A percentile compares a stretch with the other conserved stretches of the same genome.
phyloP scores from a whole-genome alignment of 2,888 invertebrate species.

The Hedya salicella region DNA sequence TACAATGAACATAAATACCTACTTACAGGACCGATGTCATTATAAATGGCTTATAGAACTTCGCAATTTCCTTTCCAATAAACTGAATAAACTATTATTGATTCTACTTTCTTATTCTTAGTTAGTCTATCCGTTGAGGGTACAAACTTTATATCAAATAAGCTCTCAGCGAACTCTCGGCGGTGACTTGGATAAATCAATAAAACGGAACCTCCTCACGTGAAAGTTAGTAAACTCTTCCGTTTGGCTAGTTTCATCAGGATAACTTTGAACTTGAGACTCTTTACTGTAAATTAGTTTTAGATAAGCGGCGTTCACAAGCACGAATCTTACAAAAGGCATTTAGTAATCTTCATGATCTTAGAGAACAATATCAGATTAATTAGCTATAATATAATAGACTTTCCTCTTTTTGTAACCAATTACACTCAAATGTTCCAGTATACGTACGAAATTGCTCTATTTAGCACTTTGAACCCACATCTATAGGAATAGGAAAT shows the following conservation, averaged over 20 bases:
- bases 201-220: constrained; percentile 25
- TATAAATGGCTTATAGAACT: neutral
- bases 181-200: constrained; percentile 30
- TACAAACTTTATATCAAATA: constrained; percentile 27
- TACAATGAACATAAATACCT: neutral
- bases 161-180: constrained; percentile 28
- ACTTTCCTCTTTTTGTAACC: too few relatives aligned
- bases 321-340: too few relatives aligned
- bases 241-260: constrained; percentile 22
- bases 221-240: constrained; percentile 27
- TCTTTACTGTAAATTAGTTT: neutral
- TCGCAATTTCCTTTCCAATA: neutral
- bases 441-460: too few relatives aligned
- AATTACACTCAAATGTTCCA: too few relatives aligned
- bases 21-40: neutral
- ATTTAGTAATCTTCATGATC: too few relatives aligned
- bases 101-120: constrained; percentile 12
- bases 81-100: constrained; percentile 8
- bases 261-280: constrained; percentile 22
- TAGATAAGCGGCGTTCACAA: neutral
- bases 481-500: too few relatives aligned
- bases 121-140: constrained; percentile 4
- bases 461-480: too few relatives aligned
- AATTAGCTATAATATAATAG: too few relatives aligned
- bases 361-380: too few relatives aligned